Conservation (phyloP, 2,797 vertebrate species). For the Enteromius afrohamiltoni region DNA sequence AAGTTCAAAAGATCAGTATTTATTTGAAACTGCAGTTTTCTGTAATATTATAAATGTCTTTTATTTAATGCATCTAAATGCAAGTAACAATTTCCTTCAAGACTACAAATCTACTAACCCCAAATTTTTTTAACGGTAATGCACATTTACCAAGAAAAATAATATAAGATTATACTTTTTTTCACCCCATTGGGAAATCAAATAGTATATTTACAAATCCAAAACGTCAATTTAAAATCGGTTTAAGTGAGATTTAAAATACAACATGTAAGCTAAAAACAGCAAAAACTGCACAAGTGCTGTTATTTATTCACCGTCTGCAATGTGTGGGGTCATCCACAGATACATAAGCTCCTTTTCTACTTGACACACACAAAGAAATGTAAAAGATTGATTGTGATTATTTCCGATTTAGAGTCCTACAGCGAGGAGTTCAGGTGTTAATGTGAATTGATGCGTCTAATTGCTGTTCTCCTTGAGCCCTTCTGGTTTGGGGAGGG, state of each 20-base stretch:
- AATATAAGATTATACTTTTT: background rate
- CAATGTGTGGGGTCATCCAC: background rate
- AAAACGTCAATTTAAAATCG: background rate
- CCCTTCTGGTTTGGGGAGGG: slow-evolving; percentile 29
- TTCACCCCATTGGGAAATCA: background rate
- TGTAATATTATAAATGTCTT: background rate
- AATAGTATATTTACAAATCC: background rate
- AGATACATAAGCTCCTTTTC: slow-evolving; percentile 19
- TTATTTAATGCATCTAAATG: background rate
- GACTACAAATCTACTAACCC: background rate
- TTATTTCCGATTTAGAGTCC: slow-evolving; percentile 36
- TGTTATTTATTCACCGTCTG: background rate
- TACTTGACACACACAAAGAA: slow-evolving; percentile 52
- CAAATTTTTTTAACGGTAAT: background rate
- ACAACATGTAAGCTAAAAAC: background rate
- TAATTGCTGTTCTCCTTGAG: slow-evolving; percentile 66
- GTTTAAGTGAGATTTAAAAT: background rate
- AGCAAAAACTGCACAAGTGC: background rate
- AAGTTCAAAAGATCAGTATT: background rate
- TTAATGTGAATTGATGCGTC: slow-evolving; percentile 70
- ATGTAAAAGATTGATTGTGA: slow-evolving; percentile 44
- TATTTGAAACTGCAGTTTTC: background rate
- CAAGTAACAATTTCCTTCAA: background rate
- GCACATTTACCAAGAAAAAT: background rate
- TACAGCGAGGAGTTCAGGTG: slow-evolving; percentile 67